Evolutionary conservation across 2,113 vertebrate species (phyloP).

Genomic region (Pseudonaja textilis): DNA sequence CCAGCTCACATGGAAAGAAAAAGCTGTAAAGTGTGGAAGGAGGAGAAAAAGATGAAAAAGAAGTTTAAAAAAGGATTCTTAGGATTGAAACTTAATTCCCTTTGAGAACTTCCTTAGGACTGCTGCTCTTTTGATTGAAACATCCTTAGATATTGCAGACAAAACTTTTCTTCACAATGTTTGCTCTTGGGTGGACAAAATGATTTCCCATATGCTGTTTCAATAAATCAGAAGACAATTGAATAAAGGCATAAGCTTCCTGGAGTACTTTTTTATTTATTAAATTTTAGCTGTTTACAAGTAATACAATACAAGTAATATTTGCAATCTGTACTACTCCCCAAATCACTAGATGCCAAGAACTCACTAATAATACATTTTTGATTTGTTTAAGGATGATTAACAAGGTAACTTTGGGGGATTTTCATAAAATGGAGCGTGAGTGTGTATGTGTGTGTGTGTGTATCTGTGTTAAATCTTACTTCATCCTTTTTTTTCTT

Average conservation of each 20-base stretch:
- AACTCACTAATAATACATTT: background rate
- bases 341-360: background rate
- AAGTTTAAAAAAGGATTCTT: background rate
- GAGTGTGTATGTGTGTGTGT: background rate
- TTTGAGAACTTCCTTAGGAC: background rate
- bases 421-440: background rate
- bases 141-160: background rate
- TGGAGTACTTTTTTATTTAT: background rate
- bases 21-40: background rate
- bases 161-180: accelerated
- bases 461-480: background rate
- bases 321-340: background rate
- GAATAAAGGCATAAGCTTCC: background rate
- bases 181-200: accelerated
- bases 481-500: background rate
- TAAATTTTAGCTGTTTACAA: background rate
- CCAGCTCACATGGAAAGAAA: background rate
- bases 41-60: background rate
- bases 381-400: background rate
- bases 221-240: background rate
- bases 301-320: background rate
- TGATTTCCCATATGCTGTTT: background rate
- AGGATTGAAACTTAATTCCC: background rate
- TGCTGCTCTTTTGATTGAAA: background rate
- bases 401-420: background rate